A percentile compares a stretch with the other conserved stretches of the same genome.
Evolutionary conservation across 1,140 invertebrate genomes (phyloP).

Genomic region (Cotesia typhae): DNA sequence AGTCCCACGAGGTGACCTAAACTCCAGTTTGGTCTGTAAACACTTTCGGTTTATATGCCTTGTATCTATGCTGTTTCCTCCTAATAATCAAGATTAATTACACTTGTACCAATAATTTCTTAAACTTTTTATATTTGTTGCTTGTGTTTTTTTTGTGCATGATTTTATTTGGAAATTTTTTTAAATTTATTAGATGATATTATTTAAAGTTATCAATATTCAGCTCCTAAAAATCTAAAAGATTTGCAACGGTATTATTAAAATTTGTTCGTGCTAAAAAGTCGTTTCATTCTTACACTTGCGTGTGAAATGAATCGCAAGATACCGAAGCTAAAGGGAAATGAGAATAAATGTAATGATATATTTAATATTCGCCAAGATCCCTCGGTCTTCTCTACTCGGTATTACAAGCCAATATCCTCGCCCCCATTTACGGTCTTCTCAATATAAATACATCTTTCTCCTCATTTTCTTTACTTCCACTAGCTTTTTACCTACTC

Average conservation of each 20-base stretch:
- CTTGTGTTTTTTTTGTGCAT: too few species aligned
- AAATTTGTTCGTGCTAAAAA: slow-evolving; percentile 39
- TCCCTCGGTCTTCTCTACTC: slow-evolving; percentile 53
- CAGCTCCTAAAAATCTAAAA: too few species aligned
- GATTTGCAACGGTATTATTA: not conserved
- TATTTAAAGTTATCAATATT: too few species aligned
- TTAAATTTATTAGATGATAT: too few species aligned
- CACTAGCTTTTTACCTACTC: slow-evolving; percentile 25
- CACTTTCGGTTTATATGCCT: slow-evolving; percentile 14
- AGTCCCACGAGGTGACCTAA: slow-evolving; percentile 22
- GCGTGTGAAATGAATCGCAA: slow-evolving; percentile 40
- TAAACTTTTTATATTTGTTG: too few species aligned
- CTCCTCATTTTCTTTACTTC: slow-evolving; percentile 32
- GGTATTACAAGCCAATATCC: slow-evolving; percentile 66
- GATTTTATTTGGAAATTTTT: too few species aligned
- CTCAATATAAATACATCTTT: slow-evolving; percentile 17
- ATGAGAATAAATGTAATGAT: slow-evolving; percentile 67
- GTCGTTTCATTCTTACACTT: slow-evolving; percentile 39
- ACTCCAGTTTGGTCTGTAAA: slow-evolving; percentile 13
- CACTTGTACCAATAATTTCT: too few species aligned
- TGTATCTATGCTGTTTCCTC: slow-evolving; percentile 2
- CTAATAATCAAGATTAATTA: not conserved
- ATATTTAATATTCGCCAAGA: slow-evolving; percentile 64
- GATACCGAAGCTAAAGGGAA: slow-evolving; percentile 56
- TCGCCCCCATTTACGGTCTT: slow-evolving; percentile 53